phyloP scores from a whole-genome alignment of 2,888 invertebrate genomes.

The Blomia tropicalis region DNA sequence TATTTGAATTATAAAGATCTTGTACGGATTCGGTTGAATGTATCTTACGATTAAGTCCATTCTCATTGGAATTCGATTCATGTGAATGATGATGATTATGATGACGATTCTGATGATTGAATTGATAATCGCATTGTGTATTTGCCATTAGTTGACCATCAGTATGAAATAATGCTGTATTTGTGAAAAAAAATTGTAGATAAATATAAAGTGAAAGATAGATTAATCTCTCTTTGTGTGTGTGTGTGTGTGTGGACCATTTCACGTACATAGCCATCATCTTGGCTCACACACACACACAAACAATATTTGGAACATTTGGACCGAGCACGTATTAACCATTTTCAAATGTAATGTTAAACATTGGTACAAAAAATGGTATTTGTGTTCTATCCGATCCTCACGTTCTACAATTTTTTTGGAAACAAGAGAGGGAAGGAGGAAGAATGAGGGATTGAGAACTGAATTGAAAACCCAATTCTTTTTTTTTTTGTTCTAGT shows the following conservation, averaged over 20 bases:
- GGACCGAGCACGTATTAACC: no score
- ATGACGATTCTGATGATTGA: not conserved
- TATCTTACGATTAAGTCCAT: not conserved
- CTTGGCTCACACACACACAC: no score
- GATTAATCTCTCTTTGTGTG: no score
- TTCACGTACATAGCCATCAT: no score
- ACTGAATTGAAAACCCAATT: no score
- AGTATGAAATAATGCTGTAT: slow-evolving; percentile 59
- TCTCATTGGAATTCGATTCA: not conserved
- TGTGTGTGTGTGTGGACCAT: no score
- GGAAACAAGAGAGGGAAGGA: not conserved
- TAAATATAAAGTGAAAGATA: slow-evolving; percentile 17
- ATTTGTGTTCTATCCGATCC: not conserved
- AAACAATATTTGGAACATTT: no score
- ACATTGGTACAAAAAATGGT: not conserved
- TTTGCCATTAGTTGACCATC: slow-evolving; percentile 59
- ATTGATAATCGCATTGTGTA: slow-evolving; percentile 69
- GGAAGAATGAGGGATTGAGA: not conserved
- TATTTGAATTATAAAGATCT: not conserved
- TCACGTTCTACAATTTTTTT: not conserved
- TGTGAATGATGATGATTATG: slow-evolving; percentile 56
- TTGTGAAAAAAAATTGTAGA: slow-evolving; percentile 32
- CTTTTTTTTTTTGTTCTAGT: no score
- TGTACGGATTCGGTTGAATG: not conserved
- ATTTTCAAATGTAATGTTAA: no score